Evolutionary conservation across 30 jellyfish, hydroid and myxozoan genomes (phyloP), one percentile per base, ranked within the genome.

Genomic region (Aurelia aurita complex sp. Pacific): DNA sequence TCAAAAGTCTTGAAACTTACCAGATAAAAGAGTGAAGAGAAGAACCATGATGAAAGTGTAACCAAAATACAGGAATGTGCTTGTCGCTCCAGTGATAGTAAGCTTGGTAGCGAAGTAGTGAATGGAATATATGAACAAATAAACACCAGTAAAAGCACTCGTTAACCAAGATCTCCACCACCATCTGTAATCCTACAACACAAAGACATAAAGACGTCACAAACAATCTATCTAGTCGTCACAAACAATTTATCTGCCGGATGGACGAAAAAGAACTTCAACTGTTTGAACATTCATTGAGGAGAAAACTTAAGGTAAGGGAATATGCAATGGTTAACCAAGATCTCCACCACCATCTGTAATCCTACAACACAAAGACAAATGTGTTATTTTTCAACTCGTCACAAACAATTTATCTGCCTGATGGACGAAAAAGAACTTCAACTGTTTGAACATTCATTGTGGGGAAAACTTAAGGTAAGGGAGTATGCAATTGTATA

Each of bases 271-370:
- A 23, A 23, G 29, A 23, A 23, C 29, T 23, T 23, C 29, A 23
- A 23, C 29, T 23, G 0, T 23, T 23, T 23, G 29, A 23, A 23
- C 29, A 23, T 23, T 23, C 29, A 23, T 23, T 23, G 29, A 23
- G 29, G 29, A 23, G 29, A 23, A 23, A 23, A 23, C 29, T 23
- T 23, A 23, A 23, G 29, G 29, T 23, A 23, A 23, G 29, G 29
- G 29, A 23, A 23, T 23, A 23, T 23, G 90, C 98, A 74, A 97
- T 86, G 40, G 98, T 93, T 65, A 93, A 73, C 76, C 89, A 93
- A 2, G 98, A 88, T 53, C 98, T 66, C 98, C 98, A 93, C 98
- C 98, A 93, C 98, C 98, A 93, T 10, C 96, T 81, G 85, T 93
- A 93, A 64, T 93, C 98, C 98, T 93, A 79, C 29, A 50, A 17